Base-by-base conservation (phyloP, 2,113 vertebrate species). In the Zapornia atra region DNA sequence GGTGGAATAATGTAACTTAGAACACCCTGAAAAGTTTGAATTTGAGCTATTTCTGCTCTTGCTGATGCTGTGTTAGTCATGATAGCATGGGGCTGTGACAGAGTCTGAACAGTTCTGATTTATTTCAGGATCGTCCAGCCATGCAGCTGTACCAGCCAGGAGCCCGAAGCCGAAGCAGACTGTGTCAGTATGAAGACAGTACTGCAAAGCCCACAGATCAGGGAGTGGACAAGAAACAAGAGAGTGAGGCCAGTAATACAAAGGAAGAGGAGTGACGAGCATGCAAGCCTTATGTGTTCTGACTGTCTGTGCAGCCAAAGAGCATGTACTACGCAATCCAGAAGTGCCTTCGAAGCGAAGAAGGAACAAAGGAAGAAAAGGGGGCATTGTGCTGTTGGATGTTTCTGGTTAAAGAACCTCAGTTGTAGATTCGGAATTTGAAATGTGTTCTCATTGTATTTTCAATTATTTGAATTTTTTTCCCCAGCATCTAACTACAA, bases 71-170 rank as follows among this genome's bases (percentile, higher is more conserved):
- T 90, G 77, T 70, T 88, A 86, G 68, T 83, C 33, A 11, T 15
- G 59, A 28, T 57, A 46, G 70, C 15, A 3, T n/a, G 25, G 51
- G 63, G 63, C 92, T 92, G 1, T 63, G 59, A 81, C 79, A 70
- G 86, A 90, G 36, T 91, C 92, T 95, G 90, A 94, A 91, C 20
- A 83, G 66, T 85, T 95, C 8, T 95, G 92, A 68, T 97, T 96
- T 96, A 28, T 51, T 96, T 93, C 96, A 99, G 99, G 99, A 99
- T 97, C 99, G 99, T 12, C 99, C 99, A 56, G 99, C 99, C 56
- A 99, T 99, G 98, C 99, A 99, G 97, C 98, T 99, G 84, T 99
- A 99, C 97, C 99, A 99, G 85, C 99, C 99, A 4, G 99, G 99
- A 53, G 98, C 98, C 33, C 98, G 99, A 92, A 99, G 98, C 97